Percentiles rank a stretch among this genome's conserved stretches.
Evolutionary conservation across 2,888 invertebrate species (phyloP).

Genomic region (Poecilobothrus nobilitatus): DNA sequence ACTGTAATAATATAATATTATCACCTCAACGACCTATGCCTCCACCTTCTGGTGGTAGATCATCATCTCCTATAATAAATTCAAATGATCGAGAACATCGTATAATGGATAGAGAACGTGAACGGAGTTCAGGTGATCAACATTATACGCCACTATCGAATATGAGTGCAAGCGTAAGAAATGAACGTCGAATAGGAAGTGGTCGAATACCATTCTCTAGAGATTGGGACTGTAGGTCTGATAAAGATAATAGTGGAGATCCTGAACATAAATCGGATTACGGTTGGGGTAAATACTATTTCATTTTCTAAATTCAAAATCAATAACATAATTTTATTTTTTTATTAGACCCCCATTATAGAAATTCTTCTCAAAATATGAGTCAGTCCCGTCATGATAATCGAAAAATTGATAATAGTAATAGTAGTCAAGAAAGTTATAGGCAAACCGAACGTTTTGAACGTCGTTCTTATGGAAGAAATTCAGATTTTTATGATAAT

Average conservation of each 20-base stretch:
- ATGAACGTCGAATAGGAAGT: constrained; percentile 66
- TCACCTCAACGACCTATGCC: constrained; percentile 60
- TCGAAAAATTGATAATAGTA: constrained; percentile 13
- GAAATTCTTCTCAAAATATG: neutral
- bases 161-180: constrained; percentile 19
- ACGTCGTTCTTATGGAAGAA: constrained; percentile 52
- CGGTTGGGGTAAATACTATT: neutral
- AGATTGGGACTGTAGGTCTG: constrained; percentile 45
- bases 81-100: constrained; percentile 21
- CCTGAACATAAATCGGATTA: neutral
- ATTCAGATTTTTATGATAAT: constrained; percentile 35
- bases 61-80: constrained; percentile 10
- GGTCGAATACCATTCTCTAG: constrained; percentile 66
- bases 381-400: neutral
- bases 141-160: constrained; percentile 14
- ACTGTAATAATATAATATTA: constrained; percentile 53
- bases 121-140: constrained; percentile 17
- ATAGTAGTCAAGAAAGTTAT: constrained; percentile 17
- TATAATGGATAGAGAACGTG: constrained; percentile 9
- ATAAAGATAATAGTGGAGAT: constrained; percentile 17
- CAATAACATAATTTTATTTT: neutral
- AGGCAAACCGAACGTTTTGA: constrained; percentile 39
- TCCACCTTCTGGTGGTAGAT: constrained; percentile 15
- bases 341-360: neutral
- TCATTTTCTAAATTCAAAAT: too few species aligned